phyloP scores from a whole-genome alignment of 1,140 invertebrate genomes.

The Chionoecetes opilio region DNA sequence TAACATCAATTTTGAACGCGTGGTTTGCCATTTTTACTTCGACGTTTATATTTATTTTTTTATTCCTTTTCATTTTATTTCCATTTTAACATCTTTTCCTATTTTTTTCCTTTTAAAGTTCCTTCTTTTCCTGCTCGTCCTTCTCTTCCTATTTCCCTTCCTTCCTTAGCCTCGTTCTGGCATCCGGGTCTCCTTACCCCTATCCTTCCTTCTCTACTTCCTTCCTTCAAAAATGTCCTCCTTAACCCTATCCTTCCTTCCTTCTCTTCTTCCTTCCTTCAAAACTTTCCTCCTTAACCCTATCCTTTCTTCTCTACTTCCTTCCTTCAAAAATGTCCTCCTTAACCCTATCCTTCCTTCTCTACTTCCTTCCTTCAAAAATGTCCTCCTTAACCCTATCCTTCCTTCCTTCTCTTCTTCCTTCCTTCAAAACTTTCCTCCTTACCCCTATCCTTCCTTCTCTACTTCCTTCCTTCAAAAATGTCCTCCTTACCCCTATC shows the following conservation, averaged over 20 bases:
- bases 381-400: not conserved
- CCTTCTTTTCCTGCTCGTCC: not conserved
- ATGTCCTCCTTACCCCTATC: not conserved
- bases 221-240: not conserved
- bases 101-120: not conserved
- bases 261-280: not conserved
- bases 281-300: not conserved
- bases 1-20: not conserved
- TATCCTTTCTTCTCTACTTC: not conserved
- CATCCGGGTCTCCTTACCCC: not conserved
- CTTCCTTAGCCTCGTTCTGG: not conserved
- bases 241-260: not conserved
- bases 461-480: not conserved
- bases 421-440: not conserved
- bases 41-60: not conserved
- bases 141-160: not conserved
- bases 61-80: not conserved
- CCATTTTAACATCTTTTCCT: too few species aligned
- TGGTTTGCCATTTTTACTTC: conserved; percentile 1
- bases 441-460: not conserved
- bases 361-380: too few species aligned
- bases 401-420: not conserved
- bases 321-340: too few species aligned
- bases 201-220: too few species aligned
- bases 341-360: too few species aligned